Conservation (phyloP, 2,888 invertebrate species). For the Darwinula stevensoni region DNA sequence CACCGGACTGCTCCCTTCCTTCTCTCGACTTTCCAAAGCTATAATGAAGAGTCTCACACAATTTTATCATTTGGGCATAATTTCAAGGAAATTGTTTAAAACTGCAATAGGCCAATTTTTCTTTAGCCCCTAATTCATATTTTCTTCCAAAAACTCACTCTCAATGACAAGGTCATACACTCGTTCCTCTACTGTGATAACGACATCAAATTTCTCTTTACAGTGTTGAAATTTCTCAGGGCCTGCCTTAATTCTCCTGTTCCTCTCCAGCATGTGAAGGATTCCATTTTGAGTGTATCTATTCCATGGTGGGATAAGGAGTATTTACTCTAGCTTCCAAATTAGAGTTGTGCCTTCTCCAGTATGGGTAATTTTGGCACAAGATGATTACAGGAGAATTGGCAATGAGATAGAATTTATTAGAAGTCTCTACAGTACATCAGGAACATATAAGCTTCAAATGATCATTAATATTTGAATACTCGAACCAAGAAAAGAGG, state of each 20-base stretch:
- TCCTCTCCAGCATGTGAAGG: constrained; percentile 89
- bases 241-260: constrained; percentile 66
- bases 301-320: constrained; percentile 6
- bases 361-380: no score
- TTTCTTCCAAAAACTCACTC: no score
- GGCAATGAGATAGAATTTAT: constrained; percentile 9
- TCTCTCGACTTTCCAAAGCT: constrained; percentile 38
- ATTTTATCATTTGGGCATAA: background rate
- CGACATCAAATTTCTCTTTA: constrained; percentile 67
- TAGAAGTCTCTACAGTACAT: background rate
- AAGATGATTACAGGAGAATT: no score
- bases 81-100: no score
- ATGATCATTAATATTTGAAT: no score
- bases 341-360: no score
- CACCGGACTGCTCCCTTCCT: constrained; percentile 52
- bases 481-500: no score
- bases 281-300: constrained; percentile 93
- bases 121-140: no score
- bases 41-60: constrained; percentile 5
- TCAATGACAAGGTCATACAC: constrained; percentile 95
- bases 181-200: constrained; percentile 89
- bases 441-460: no score
- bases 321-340: no score
- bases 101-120: no score
- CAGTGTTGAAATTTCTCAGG: constrained; percentile 84